Conservation (phyloP, 2,113 vertebrate species). For the Phodopus roborovskii region DNA sequence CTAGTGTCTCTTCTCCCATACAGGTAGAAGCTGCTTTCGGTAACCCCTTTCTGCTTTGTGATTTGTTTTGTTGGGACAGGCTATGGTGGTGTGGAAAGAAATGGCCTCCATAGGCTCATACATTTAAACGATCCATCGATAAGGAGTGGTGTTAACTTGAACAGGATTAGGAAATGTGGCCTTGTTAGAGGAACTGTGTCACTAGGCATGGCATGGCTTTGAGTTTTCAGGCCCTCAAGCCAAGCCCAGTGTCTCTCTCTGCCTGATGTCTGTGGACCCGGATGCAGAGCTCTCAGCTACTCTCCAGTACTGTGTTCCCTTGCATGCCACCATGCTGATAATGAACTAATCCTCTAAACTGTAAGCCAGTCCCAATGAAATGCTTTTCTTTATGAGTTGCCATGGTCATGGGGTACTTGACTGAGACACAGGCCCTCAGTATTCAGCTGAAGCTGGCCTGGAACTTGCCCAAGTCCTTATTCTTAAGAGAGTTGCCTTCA, state of each 20-base stretch:
- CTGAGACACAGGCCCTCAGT: not conserved
- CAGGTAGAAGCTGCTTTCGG: not conserved
- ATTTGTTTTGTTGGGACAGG: not conserved
- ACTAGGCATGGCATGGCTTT: not conserved
- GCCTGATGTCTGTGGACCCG: not conserved
- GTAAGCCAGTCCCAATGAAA: no score
- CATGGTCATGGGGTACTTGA: no score
- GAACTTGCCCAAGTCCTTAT: not conserved
- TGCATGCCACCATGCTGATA: no score
- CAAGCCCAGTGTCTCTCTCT: not conserved
- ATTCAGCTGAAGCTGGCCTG: not conserved
- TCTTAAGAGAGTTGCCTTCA: not conserved
- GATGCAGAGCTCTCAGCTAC: not conserved
- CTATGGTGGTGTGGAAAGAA: not conserved
- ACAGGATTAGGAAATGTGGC: not conserved
- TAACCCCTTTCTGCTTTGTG: not conserved
- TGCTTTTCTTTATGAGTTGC: no score
- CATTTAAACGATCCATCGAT: not conserved
- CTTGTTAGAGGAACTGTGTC: not conserved
- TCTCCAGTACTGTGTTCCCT: no score
- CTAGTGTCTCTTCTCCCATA: not conserved
- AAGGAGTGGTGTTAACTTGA: not conserved
- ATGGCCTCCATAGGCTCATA: not conserved
- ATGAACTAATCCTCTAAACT: no score
- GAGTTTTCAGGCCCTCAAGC: not conserved